Conservation (phyloP, 2,113 vertebrate genomes). For the Myrmecobius fasciatus region DNA sequence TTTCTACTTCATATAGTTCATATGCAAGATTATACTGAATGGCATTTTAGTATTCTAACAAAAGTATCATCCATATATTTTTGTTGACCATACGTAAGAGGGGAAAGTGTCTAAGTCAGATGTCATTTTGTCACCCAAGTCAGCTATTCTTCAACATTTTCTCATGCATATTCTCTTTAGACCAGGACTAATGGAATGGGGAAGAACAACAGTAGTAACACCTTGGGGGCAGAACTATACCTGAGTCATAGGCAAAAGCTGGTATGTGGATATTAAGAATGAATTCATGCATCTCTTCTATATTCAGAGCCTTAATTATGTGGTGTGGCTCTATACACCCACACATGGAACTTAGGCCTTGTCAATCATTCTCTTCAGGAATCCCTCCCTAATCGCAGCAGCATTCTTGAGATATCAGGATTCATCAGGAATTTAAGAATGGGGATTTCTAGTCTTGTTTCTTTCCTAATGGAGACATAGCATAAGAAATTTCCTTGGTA, state of each 20-base stretch:
- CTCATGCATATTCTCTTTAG: neutral
- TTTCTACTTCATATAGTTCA: neutral
- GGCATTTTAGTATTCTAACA: neutral
- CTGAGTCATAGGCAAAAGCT: neutral
- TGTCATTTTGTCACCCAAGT: neutral
- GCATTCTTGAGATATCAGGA: neutral
- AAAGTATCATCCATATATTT: neutral
- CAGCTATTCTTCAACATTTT: neutral
- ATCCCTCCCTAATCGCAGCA: neutral
- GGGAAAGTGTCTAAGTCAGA: neutral
- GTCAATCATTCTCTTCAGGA: neutral
- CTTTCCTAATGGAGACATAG: neutral
- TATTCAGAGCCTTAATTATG: neutral
- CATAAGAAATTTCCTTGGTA: neutral
- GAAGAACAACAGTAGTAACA: neutral
- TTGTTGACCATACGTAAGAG: neutral
- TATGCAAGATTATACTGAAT: neutral
- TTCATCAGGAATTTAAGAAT: constrained; percentile 8
- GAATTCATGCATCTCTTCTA: too few relatives aligned
- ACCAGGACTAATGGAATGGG: neutral
- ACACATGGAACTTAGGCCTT: neutral
- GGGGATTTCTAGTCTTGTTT: constrained; percentile 10
- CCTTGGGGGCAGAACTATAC: neutral
- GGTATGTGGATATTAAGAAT: neutral
- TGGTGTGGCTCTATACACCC: neutral